Evolutionary conservation across 2,797 vertebrate species (phyloP), one percentile per base, ranked within the genome.

Genomic region (Margarornis squamiger): DNA sequence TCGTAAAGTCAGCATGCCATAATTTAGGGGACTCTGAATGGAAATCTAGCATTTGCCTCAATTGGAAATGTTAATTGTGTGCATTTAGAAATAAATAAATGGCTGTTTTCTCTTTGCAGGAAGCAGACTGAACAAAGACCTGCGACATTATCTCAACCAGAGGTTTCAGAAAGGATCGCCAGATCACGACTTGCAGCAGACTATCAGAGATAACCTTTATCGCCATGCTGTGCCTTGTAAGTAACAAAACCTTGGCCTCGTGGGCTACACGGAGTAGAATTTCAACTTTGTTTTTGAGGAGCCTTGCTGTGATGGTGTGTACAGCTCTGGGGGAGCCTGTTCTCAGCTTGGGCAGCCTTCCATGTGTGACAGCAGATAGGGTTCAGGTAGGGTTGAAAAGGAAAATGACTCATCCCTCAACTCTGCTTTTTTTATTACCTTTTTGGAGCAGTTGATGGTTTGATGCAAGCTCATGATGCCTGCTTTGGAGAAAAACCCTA

Each of bases 141-240:
- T 99, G 97, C 98, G 99, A 77, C 98, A 99, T 89, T 99, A 99
- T 96, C 99, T 99, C 93, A 99, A 98, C 98, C 99, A 99, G 97
- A 98, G 99, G 92, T 99, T 99, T 97, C 99, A 99, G 98, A 99
- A 99, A 93, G 99, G 99, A 5, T 99, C 99, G 0, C 98, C 99
- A 0, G 99, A 99, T 93, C 99, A 99, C 61, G 99, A 99, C 41
- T 98, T 99, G 90, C 99, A 99, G 97, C 99, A 99, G 97, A 99
- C 98, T 93, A 99, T 99, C 93, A 96, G 99, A 92, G 99, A 99
- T 93, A 99, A 99, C 98, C 99, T 99, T 55, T 99, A 99, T 93
- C 99, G 99, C 97, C 99, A 99, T 88, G 99, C 99, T 83, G 99
- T 99, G 99, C 99, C 99, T 99, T 99, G 99, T 99, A 97, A 99